These are phyloP conservation scores for Phocides pigmalion DNA, from an alignment of 1,140 invertebrate genomes.

Conservation along the genomic window DNA sequence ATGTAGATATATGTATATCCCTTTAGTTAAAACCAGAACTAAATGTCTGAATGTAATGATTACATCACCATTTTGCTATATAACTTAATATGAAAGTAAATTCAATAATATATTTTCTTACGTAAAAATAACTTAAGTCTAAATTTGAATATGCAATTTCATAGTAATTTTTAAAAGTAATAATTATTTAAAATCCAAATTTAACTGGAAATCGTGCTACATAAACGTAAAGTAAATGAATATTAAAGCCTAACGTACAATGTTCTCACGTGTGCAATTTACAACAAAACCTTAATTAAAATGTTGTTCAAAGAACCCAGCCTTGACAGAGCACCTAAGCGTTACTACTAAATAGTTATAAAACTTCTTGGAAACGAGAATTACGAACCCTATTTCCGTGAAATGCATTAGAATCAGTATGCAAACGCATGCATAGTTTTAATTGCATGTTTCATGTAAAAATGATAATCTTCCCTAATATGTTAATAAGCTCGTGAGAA, in stretches of 20 bases:
- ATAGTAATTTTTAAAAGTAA: too few species aligned
- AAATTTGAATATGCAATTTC: too few species aligned
- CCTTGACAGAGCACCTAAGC: slow-evolving; percentile 49
- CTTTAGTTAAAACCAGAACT: too few species aligned
- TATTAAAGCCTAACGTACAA: neutral
- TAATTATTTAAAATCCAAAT: too few species aligned
- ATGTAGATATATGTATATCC: too few species aligned
- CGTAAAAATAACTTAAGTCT: too few species aligned
- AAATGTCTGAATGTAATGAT: too few species aligned
- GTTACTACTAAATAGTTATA: slow-evolving; percentile 30
- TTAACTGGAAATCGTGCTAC: too few species aligned
- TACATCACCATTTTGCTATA: too few species aligned
- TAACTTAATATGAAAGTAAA: too few species aligned
- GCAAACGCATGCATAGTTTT: slow-evolving; percentile 53
- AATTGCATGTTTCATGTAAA: slow-evolving; percentile 42
- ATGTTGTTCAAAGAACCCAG: slow-evolving; percentile 31
- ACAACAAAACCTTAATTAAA: slow-evolving; percentile 4
- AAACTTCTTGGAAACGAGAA: slow-evolving; percentile 45
- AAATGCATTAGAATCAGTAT: slow-evolving; percentile 48
- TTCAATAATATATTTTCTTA: too few species aligned
- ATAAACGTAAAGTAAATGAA: neutral
- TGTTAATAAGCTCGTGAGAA: slow-evolving; percentile 44
- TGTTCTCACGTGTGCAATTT: slow-evolving; percentile 1
- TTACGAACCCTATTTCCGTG: slow-evolving; percentile 41
- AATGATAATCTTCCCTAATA: slow-evolving; percentile 46